A percentile compares a stretch with the other conserved stretches of the same genome.
These are phyloP conservation scores for Esox lucius DNA, from an alignment of 2,797 vertebrate species.

Conservation along the genomic window DNA sequence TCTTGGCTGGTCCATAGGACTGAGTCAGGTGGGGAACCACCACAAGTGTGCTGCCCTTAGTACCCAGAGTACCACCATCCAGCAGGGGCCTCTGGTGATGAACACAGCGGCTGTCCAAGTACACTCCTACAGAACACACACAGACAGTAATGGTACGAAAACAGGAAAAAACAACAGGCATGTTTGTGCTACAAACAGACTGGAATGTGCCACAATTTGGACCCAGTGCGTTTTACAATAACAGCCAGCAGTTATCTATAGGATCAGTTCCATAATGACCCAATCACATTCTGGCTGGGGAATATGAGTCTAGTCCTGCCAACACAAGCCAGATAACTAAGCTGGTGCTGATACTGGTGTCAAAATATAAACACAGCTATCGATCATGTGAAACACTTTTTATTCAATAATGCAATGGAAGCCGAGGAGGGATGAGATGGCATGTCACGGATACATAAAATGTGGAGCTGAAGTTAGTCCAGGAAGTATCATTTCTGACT, in stretches of 20 bases:
- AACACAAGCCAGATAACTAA: background rate
- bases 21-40: constrained; percentile 81
- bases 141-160: background rate
- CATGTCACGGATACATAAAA: too few species aligned
- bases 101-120: constrained; percentile 79
- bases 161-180: background rate
- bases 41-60: constrained; percentile 71
- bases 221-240: background rate
- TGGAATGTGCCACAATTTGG: background rate
- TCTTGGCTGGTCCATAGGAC: constrained; percentile 46
- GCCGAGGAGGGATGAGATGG: too few species aligned
- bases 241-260: background rate
- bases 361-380: too few species aligned
- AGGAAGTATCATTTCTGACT: too few species aligned
- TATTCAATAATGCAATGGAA: too few species aligned
- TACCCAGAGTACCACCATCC: constrained; percentile 83
- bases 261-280: constrained; percentile 9
- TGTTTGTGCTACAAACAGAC: too few species aligned
- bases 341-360: background rate
- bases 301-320: background rate
- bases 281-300: background rate
- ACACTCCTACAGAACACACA: constrained; percentile 69
- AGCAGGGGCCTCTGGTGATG: constrained; percentile 77
- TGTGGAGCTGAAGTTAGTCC: too few species aligned
- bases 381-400: too few species aligned